Percentiles rank a stretch among this genome's conserved stretches.
phyloP scores from a whole-genome alignment of 2,888 invertebrate genomes.

The Aphodius granarius region DNA sequence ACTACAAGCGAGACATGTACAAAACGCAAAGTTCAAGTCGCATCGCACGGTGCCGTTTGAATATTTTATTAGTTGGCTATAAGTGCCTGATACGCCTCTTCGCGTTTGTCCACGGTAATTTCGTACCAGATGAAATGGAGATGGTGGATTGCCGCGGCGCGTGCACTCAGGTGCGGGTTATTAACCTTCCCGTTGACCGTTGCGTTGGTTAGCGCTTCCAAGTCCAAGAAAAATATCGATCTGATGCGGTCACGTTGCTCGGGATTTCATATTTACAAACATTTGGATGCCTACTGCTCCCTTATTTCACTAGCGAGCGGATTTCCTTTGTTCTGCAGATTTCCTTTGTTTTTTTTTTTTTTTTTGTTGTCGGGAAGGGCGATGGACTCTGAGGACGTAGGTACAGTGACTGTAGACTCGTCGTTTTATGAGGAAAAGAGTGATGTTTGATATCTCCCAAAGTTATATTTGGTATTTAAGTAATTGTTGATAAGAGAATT shows the following conservation, averaged over 20 bases:
- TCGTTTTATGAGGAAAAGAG: not conserved
- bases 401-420: not conserved
- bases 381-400: not conserved
- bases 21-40: not conserved
- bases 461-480: too few relatives aligned
- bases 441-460: too few relatives aligned
- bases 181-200: not conserved
- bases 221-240: not conserved
- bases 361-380: not conserved
- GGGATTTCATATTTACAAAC: not conserved
- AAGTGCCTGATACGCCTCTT: not conserved
- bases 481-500: too few relatives aligned
- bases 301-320: not conserved
- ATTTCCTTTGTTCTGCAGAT: not conserved
- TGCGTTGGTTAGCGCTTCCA: not conserved
- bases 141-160: not conserved
- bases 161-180: not conserved
- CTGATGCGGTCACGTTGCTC: not conserved
- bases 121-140: not conserved
- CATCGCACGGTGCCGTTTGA: not conserved
- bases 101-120: not conserved
- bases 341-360: not conserved
- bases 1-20: not conserved
- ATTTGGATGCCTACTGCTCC: not conserved
- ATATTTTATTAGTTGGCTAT: not conserved